Evolutionary conservation across 2,113 vertebrate species (phyloP).

Genomic region (Urocolius indicus): DNA sequence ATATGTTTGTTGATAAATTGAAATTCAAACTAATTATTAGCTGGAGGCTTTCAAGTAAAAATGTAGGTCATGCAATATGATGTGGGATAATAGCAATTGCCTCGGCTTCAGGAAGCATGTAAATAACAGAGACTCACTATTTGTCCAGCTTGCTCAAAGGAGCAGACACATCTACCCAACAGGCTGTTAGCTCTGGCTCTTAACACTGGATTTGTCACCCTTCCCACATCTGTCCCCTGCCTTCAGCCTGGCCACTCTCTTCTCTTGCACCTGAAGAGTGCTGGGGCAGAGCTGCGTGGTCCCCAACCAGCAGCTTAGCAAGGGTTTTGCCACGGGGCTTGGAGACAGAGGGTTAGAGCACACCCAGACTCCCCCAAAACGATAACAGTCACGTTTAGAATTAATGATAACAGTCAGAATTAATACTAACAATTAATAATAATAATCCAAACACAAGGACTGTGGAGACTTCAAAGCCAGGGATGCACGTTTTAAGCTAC

Average conservation of each 20-base stretch:
- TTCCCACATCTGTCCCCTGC: neutral
- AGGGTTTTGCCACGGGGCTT: neutral
- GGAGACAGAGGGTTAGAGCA: neutral
- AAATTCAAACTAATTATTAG: slow-evolving; percentile 78
- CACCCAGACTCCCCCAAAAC: neutral
- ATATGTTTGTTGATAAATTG: slow-evolving; percentile 77
- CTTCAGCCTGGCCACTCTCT: neutral
- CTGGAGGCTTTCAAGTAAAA: slow-evolving; percentile 79
- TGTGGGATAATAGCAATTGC: slow-evolving; percentile 73
- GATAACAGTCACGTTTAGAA: neutral
- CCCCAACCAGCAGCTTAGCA: neutral
- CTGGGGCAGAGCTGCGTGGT: neutral
- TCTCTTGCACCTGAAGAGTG: neutral
- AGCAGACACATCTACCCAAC: neutral
- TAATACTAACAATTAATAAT: neutral
- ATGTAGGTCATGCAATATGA: slow-evolving; percentile 77
- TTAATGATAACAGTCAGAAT: neutral
- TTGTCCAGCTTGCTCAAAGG: slow-evolving; percentile 17
- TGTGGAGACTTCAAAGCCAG: neutral
- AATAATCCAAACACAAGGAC: neutral
- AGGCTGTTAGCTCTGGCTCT: neutral
- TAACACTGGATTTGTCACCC: neutral
- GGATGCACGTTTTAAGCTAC: neutral
- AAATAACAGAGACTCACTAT: slow-evolving; percentile 53
- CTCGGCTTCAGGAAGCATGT: slow-evolving; percentile 63